Evolutionary conservation across 2,113 vertebrate species (phyloP).

Genomic region (Apistogramma diplotaenia): DNA sequence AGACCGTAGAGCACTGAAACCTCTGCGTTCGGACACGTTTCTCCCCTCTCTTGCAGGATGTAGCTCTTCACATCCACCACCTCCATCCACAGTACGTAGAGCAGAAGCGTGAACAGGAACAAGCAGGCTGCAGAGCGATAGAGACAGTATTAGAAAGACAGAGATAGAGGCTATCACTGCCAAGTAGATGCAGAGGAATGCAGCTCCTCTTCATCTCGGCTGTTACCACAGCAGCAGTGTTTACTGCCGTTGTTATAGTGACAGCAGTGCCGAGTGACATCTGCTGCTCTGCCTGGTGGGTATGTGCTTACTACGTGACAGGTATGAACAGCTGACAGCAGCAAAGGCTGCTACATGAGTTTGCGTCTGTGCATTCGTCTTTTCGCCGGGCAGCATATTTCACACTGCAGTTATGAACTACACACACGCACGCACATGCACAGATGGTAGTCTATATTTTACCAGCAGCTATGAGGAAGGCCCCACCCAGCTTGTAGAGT

Average conservation of each 20-base stretch:
- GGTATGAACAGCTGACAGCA: slow-evolving; percentile 57
- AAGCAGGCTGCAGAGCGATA: slow-evolving; percentile 72
- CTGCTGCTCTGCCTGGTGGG: slow-evolving; percentile 10
- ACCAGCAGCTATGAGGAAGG: slow-evolving; percentile 83
- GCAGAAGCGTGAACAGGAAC: slow-evolving; percentile 78
- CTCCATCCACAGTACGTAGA: slow-evolving; percentile 90
- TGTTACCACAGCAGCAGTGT: slow-evolving; percentile 36
- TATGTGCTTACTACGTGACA: slow-evolving; percentile 43
- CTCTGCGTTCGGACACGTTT: slow-evolving; percentile 59
- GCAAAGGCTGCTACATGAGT: slow-evolving; percentile 7
- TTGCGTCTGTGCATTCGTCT: slow-evolving; percentile 1
- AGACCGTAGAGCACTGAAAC: slow-evolving; percentile 82
- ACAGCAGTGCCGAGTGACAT: slow-evolving; percentile 18
- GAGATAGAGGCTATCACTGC: neutral
- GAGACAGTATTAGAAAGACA: neutral
- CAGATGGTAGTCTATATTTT: slow-evolving; percentile 9
- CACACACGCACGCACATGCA: slow-evolving; percentile 9
- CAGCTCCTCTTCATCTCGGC: slow-evolving; percentile 9
- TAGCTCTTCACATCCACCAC: slow-evolving; percentile 82
- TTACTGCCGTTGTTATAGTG: slow-evolving; percentile 48
- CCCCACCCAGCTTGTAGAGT: slow-evolving; percentile 81
- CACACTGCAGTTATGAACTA: neutral
- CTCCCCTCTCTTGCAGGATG: slow-evolving; percentile 81
- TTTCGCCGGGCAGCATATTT: neutral
- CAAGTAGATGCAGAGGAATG: slow-evolving; percentile 24